phyloP scores from a whole-genome alignment of 2,113 vertebrate genomes.

The Chaenocephalus aceratus region DNA sequence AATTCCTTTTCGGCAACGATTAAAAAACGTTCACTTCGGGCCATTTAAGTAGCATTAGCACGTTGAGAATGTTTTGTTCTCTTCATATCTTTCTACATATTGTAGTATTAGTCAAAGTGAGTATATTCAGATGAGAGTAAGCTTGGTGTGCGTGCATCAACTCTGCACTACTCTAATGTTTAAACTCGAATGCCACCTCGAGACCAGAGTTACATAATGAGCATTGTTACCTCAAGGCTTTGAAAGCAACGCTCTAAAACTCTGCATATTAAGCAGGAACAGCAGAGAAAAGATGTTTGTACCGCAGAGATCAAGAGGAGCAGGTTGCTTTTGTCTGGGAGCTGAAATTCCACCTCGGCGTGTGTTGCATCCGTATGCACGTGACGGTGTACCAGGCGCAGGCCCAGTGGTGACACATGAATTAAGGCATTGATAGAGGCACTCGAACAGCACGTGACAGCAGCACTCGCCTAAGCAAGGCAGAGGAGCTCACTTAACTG shows the following conservation, averaged over 20 bases:
- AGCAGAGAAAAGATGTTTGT: background rate
- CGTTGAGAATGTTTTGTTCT: background rate
- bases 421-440: slow-evolving; percentile 84
- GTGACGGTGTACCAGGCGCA: slow-evolving; percentile 51
- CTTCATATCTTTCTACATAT: background rate
- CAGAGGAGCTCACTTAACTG: slow-evolving; percentile 51
- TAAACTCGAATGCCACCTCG: slow-evolving; percentile 36
- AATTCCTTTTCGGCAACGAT: background rate
- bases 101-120: slow-evolving; percentile 6
- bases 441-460: slow-evolving; percentile 76
- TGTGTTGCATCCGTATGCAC: slow-evolving; percentile 38
- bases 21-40: no score
- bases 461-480: slow-evolving; percentile 59
- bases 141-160: slow-evolving; percentile 38
- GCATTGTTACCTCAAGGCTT: slow-evolving; percentile 35
- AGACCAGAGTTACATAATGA: slow-evolving; percentile 38
- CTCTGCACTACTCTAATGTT: slow-evolving; percentile 18
- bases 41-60: background rate
- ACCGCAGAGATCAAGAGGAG: background rate
- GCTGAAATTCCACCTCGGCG: slow-evolving; percentile 22
- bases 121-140: slow-evolving; percentile 18
- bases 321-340: slow-evolving; percentile 12
- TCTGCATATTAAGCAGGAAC: slow-evolving; percentile 24
- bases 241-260: slow-evolving; percentile 18
- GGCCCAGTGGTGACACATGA: slow-evolving; percentile 68